These are phyloP conservation scores for Struthio camelus DNA, from an alignment of 2,113 vertebrate genomes.

Conservation along the genomic window DNA sequence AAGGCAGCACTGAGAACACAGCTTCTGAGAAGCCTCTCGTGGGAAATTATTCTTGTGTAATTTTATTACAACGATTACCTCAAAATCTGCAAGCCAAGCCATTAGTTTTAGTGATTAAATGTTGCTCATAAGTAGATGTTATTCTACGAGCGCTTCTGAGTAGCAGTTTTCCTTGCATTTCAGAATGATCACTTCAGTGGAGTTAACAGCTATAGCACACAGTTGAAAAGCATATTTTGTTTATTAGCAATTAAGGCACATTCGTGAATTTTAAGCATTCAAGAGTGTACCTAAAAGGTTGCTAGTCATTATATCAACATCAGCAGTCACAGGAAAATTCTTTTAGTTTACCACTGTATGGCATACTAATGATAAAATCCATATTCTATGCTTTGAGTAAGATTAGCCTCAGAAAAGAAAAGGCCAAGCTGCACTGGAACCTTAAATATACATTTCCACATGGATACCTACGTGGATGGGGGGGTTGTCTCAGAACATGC, in stretches of 20 bases:
- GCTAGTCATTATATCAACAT: neutral
- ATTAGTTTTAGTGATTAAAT: neutral
- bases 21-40: neutral
- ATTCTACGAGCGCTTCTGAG: neutral
- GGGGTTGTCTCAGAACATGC: neutral
- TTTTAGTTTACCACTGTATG: neutral
- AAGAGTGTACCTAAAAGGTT: neutral
- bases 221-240: neutral
- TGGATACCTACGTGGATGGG: neutral
- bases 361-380: neutral
- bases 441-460: neutral
- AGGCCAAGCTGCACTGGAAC: neutral
- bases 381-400: neutral
- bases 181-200: neutral
- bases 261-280: conserved; percentile 2
- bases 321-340: neutral
- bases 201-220: neutral
- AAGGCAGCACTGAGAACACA: neutral
- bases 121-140: neutral
- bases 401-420: neutral
- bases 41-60: neutral
- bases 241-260: neutral
- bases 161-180: neutral
- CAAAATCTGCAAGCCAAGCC: neutral
- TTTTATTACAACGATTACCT: neutral